Evolutionary conservation across 2,888 invertebrate genomes (phyloP).

Genomic region (Pegoplata infirma): DNA sequence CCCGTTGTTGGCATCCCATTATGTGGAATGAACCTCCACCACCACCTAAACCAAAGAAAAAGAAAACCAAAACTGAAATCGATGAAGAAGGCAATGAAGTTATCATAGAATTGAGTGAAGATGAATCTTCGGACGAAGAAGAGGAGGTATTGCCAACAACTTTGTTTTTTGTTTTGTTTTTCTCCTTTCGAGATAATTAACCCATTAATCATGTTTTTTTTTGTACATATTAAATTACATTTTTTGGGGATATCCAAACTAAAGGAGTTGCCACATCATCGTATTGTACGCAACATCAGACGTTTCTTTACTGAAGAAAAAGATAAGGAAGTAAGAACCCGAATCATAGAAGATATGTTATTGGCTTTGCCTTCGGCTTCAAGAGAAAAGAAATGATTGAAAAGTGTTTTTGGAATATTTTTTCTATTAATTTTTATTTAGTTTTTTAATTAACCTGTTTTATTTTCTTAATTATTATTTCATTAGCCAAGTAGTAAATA

Average conservation of each 20-base stretch:
- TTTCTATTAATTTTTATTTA: conserved; percentile 6
- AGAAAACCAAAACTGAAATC: conserved; percentile 77
- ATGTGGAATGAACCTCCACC: conserved; percentile 81
- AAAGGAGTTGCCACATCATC: conserved; percentile 82
- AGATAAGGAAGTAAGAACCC: conserved; percentile 75
- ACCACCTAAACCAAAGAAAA: conserved; percentile 77
- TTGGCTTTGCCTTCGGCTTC: conserved; percentile 75
- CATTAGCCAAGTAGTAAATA: conserved; percentile 30
- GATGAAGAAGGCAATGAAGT: conserved; percentile 77
- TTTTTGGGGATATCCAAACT: background rate
- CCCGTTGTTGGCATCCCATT: conserved; percentile 83
- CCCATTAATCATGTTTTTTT: conserved; percentile 55
- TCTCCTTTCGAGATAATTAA: no score
- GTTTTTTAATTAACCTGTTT: conserved; percentile 39
- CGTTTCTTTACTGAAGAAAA: conserved; percentile 77
- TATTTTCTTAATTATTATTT: conserved; percentile 18
- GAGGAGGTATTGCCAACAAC: conserved; percentile 69
- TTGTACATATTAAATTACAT: conserved; percentile 34
- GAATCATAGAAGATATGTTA: conserved; percentile 77
- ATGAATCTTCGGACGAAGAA: conserved; percentile 75
- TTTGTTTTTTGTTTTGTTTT: conserved; percentile 20
- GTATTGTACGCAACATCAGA: conserved; percentile 81
- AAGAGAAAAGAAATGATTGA: conserved; percentile 1
- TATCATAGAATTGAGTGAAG: conserved; percentile 76
- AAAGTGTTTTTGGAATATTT: conserved; percentile 18